These are phyloP conservation scores for Eidolon helvum DNA, from an alignment of 2,113 vertebrate species.

Conservation along the genomic window DNA sequence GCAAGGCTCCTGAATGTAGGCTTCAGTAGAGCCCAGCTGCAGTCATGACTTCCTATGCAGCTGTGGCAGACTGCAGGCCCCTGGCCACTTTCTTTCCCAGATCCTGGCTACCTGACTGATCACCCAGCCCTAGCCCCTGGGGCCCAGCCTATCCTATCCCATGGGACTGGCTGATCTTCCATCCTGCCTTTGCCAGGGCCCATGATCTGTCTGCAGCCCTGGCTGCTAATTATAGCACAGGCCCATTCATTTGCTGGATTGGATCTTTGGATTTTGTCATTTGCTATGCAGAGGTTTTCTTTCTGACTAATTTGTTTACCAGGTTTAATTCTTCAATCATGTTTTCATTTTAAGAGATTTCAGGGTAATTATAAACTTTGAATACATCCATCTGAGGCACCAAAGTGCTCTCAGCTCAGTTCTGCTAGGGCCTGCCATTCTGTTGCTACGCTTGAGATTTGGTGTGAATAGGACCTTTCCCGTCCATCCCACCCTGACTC, in stretches of 20 bases:
- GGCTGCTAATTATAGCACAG: background rate
- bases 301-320: conserved; percentile 74
- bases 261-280: conserved; percentile 65
- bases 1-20: background rate
- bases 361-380: conserved; percentile 74
- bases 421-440: conserved; percentile 57
- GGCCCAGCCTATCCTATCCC: background rate
- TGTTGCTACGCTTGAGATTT: background rate
- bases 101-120: background rate
- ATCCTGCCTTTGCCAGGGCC: conserved; percentile 35
- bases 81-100: background rate
- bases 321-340: conserved; percentile 70
- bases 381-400: conserved; percentile 76
- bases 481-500: background rate
- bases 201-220: fast-evolving
- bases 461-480: conserved; percentile 40
- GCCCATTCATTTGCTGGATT: conserved; percentile 54
- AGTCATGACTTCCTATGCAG: background rate
- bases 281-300: conserved; percentile 61
- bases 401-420: conserved; percentile 43
- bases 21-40: background rate
- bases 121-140: background rate
- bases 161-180: background rate
- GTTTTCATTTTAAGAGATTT: conserved; percentile 79
- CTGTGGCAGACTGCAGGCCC: background rate